phyloP scores from a whole-genome alignment of 1,140 invertebrate species.

The Trigoniulus corallinus region DNA sequence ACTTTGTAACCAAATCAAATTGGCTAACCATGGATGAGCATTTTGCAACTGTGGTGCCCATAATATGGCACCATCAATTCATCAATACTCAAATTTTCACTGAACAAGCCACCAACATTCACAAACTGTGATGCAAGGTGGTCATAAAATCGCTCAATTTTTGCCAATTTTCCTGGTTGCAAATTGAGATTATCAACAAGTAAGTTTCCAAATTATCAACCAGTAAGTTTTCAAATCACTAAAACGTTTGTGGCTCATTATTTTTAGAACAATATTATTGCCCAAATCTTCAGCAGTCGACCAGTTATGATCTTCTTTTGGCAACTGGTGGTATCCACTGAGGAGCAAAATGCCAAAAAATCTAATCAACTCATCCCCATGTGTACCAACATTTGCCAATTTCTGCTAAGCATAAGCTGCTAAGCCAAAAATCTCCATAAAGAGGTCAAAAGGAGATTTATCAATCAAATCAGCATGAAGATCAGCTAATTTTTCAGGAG shows the following conservation, averaged over 20 bases:
- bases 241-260: background rate
- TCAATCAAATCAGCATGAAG: background rate
- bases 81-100: no score
- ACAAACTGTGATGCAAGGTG: background rate
- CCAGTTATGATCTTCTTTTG: background rate
- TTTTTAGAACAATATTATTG: background rate
- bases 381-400: background rate
- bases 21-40: slow-evolving; percentile 29
- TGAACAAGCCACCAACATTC: slow-evolving; percentile 9
- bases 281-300: background rate
- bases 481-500: background rate
- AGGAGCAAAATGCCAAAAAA: background rate
- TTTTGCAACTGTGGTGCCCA: no score
- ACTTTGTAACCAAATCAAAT: slow-evolving; percentile 29
- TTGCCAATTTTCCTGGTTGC: background rate
- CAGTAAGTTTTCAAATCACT: background rate
- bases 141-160: background rate
- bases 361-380: background rate
- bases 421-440: background rate
- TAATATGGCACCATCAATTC: no score
- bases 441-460: background rate
- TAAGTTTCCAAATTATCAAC: no score
- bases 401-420: background rate
- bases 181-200: background rate
- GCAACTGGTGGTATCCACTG: background rate